phyloP scores from a whole-genome alignment of 2,797 vertebrate genomes.

The Myiotriccus ornatus region DNA sequence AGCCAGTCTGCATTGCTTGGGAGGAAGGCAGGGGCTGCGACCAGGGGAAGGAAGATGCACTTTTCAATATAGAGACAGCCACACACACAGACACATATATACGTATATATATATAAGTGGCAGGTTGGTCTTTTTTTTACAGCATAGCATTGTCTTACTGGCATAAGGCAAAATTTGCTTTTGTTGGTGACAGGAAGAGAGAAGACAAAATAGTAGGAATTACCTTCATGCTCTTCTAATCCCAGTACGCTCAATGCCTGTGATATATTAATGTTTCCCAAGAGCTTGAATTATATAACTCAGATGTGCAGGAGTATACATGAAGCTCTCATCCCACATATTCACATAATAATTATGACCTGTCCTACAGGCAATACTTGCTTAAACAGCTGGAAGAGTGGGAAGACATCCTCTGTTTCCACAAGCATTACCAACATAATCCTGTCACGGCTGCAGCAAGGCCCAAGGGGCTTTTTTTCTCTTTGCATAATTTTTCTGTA shows the following conservation, averaged over 20 bases:
- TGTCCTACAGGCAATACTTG: not conserved
- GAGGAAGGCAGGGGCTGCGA: not conserved
- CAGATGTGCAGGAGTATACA: not conserved
- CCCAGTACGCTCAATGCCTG: not conserved
- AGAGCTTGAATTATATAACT: not conserved
- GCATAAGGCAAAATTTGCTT: not conserved
- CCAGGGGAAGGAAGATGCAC: not conserved
- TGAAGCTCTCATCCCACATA: rapidly evolving
- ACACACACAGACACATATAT: too few relatives aligned
- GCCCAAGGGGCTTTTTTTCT: not conserved
- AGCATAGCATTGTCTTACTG: not conserved
- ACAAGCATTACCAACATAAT: not conserved
- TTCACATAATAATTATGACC: not conserved
- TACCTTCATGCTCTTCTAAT: not conserved
- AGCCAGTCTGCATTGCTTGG: not conserved
- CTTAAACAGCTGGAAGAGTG: not conserved
- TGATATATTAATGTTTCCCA: not conserved
- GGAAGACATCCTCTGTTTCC: not conserved
- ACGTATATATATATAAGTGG: not conserved
- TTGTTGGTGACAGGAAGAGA: not conserved
- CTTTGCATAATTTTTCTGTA: not conserved
- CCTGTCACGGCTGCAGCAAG: not conserved
- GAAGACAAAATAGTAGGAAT: not conserved
- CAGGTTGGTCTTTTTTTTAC: not conserved
- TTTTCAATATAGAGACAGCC: not conserved